Percentiles rank a stretch among this genome's conserved stretches.
Evolutionary conservation across 2,113 vertebrate genomes (phyloP).

Genomic region (Barbus barbus): DNA sequence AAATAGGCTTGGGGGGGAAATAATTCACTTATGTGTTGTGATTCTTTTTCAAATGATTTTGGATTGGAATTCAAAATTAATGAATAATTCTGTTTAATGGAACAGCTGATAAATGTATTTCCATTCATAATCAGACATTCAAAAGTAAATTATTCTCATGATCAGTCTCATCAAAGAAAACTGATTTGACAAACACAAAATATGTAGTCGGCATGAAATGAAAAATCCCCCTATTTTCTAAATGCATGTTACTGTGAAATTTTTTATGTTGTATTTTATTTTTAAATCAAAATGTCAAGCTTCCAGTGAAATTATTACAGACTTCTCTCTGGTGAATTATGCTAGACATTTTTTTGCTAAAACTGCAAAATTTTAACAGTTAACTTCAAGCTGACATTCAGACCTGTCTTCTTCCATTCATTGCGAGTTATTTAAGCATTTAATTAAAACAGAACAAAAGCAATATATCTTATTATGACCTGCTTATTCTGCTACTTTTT

Average conservation of each 20-base stretch:
- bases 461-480: not conserved
- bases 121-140: not conserved
- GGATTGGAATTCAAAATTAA: not conserved
- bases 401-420: not conserved
- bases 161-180: not conserved
- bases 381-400: not conserved
- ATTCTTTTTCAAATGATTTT: not conserved
- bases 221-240: not conserved
- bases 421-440: not conserved
- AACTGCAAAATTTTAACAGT: not conserved
- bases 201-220: not conserved
- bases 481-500: not conserved
- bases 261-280: not conserved
- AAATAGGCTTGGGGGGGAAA: not conserved
- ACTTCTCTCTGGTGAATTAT: not conserved
- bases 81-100: not conserved
- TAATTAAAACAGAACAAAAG: not conserved
- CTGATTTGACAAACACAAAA: not conserved
- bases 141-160: not conserved
- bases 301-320: not conserved
- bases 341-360: not conserved
- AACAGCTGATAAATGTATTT: not conserved
- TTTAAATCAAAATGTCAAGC: not conserved
- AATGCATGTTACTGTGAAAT: not conserved
- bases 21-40: not conserved